Percentiles rank a stretch among this genome's conserved stretches.
Evolutionary conservation across 2,888 invertebrate genomes (phyloP).

Genomic region (Drosophila mayaguana): DNA sequence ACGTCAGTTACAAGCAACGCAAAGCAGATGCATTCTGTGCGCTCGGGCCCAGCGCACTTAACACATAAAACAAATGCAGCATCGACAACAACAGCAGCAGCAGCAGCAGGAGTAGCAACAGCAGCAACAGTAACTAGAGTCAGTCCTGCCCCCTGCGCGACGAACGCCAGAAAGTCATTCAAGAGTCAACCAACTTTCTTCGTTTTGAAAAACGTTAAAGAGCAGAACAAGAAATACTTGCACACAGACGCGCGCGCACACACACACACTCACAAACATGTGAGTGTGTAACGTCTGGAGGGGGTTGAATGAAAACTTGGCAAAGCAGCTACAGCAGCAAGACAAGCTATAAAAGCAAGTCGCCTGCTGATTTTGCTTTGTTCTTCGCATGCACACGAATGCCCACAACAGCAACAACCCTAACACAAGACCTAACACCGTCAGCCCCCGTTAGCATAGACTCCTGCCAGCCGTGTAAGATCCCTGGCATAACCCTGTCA

Average conservation of each 20-base stretch:
- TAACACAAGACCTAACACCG: neutral
- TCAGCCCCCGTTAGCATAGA: neutral
- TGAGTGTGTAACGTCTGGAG: constrained; percentile 19
- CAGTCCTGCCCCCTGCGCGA: constrained; percentile 15
- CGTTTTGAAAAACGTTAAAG: constrained; percentile 80
- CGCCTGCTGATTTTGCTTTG: constrained; percentile 67
- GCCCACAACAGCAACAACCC: constrained; percentile 21
- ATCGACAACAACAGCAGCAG: constrained; percentile 7
- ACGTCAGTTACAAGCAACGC: constrained; percentile 55
- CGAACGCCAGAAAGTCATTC: constrained; percentile 82
- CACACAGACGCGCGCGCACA: constrained; percentile 27
- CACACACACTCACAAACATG: neutral
- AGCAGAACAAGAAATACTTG: constrained; percentile 53
- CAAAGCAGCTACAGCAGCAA: constrained; percentile 29
- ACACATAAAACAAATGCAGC: constrained; percentile 75
- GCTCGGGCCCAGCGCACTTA: constrained; percentile 81
- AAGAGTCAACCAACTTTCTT: constrained; percentile 85
- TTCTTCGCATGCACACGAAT: constrained; percentile 71
- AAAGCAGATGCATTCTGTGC: constrained; percentile 48
- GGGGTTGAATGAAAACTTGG: constrained; percentile 39
- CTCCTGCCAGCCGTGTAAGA: neutral
- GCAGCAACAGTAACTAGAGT: constrained; percentile 26
- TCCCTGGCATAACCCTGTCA: constrained; percentile 7
- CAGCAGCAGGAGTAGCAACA: constrained; percentile 14
- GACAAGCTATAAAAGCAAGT: constrained; percentile 37